Evolutionary conservation across 2,113 vertebrate species (phyloP).

Genomic region (Barbus barbus): DNA sequence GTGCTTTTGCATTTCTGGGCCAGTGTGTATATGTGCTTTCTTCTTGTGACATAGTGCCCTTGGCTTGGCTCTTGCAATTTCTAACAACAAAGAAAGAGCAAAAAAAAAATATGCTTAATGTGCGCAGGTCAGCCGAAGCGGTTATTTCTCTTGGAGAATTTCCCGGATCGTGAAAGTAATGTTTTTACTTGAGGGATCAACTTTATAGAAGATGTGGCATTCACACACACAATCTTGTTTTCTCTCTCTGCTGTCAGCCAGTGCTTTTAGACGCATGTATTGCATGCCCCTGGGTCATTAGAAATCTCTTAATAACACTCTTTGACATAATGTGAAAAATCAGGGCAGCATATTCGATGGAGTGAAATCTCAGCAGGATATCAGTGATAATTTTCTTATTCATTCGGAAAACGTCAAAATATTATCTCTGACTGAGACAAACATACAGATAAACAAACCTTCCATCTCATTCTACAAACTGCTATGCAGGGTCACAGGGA

Average conservation of each 20-base stretch:
- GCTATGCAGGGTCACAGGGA: not conserved
- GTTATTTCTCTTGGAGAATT: constrained; percentile 15
- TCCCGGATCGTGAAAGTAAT: constrained; percentile 34
- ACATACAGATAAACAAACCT: not conserved
- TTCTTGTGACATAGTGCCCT: constrained; percentile 23
- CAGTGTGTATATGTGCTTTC: not conserved
- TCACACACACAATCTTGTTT: not conserved
- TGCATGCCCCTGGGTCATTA: not conserved
- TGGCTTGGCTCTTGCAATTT: constrained; percentile 7
- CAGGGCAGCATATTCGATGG: not conserved
- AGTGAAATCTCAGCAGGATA: not conserved
- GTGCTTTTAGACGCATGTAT: constrained; percentile 2
- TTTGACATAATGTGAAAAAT: constrained; percentile 2
- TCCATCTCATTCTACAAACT: not conserved
- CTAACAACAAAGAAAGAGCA: constrained; percentile 25
- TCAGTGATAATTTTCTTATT: not conserved
- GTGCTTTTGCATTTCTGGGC: not conserved
- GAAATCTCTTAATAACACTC: not conserved
- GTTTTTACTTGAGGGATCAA: constrained; percentile 40
- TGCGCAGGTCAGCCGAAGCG: not conserved
- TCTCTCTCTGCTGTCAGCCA: not conserved
- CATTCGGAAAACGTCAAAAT: not conserved
- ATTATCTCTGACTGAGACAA: constrained; percentile 1
- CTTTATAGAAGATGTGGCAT: not conserved
- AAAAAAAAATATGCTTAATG: constrained; percentile 1